phyloP scores from a whole-genome alignment of 2,113 vertebrate species.

The Silurus asotus region DNA sequence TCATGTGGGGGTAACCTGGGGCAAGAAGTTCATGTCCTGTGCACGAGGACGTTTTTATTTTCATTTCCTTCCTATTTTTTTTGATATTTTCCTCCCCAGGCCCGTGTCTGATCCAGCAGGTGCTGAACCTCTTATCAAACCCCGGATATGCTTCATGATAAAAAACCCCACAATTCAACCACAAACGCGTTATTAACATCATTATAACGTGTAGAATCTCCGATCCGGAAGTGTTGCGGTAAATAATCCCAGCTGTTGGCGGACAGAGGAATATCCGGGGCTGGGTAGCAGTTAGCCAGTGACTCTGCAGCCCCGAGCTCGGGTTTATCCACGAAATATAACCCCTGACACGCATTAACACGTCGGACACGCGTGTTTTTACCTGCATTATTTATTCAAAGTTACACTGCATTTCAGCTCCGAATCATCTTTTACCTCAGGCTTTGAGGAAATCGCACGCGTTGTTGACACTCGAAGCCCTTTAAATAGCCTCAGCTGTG shows the following conservation, averaged over 20 bases:
- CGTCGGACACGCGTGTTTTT: not conserved
- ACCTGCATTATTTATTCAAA: not conserved
- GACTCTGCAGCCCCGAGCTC: not conserved
- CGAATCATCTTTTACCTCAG: constrained; percentile 32
- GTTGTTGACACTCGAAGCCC: constrained; percentile 39
- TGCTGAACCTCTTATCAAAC: constrained; percentile 10
- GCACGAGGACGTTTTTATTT: not conserved
- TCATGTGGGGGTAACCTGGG: too few species aligned
- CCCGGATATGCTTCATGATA: not conserved
- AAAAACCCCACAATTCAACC: not conserved
- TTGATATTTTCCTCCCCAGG: not conserved
- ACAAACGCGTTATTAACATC: not conserved
- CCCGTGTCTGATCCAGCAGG: not conserved
- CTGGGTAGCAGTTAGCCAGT: constrained; percentile 8
- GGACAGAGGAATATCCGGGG: not conserved
- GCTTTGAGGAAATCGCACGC: constrained; percentile 22
- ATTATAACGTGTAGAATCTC: not conserved
- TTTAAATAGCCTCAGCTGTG: constrained; percentile 53
- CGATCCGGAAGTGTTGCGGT: too few species aligned
- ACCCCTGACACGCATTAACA: not conserved
- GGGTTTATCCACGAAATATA: not conserved
- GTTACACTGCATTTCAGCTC: not conserved
- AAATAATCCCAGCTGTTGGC: not conserved
- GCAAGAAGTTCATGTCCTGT: too few species aligned
- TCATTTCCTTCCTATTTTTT: not conserved